Base-by-base conservation (phyloP, 2,888 invertebrate genomes). In the Tetragonula carbonaria region DNA sequence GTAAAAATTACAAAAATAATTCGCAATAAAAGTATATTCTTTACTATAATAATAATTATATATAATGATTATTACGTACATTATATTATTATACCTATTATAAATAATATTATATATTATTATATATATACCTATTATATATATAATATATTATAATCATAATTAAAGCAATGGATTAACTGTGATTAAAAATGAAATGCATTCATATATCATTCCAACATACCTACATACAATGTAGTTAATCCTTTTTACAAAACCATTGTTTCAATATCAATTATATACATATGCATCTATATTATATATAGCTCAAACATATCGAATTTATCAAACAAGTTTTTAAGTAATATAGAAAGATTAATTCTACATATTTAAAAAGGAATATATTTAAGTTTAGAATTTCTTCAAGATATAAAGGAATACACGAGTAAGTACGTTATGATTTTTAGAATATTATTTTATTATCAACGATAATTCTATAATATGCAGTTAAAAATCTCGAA, bases 311-410 rank as follows among this genome's bases (percentile, higher is more conserved):
- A 45, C 8, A 45, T 45, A 53, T 83, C 53, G 33, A 71, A 45
- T 55, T 62, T 84, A 85, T 80, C 80, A 23, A 45, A 74, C 45
- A 80, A 75, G 68, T 50, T 74, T n/a, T n/a, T 13, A 33, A 63
- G 21, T 45, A 45, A 45, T 45, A 8, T 45, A 45, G 45, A 70
- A 87, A 84, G 68, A 65, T 71, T 75, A 18, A 71, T 14, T 55
- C 13, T 45, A 45, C 4, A 23, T 18, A 23, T 28, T 28, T 53
- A 4, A 70, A 53, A 18, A 18, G 2, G 14, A 13, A 53, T 23
- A 28, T 6, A 68, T 14, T n/a, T 1, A 51, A 28, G 16, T 51
- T 23, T 16, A 50, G 5, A 38, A 38, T 0, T 38, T n/a, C 14
- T 28, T 18, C 8, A 28, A 45, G 6, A 0, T n/a, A 66, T 16